A percentile compares a stretch with the other conserved stretches of the same genome.
These are phyloP conservation scores for Stenichneumon culpator DNA, from an alignment of 2,888 invertebrate species.

Conservation along the genomic window DNA sequence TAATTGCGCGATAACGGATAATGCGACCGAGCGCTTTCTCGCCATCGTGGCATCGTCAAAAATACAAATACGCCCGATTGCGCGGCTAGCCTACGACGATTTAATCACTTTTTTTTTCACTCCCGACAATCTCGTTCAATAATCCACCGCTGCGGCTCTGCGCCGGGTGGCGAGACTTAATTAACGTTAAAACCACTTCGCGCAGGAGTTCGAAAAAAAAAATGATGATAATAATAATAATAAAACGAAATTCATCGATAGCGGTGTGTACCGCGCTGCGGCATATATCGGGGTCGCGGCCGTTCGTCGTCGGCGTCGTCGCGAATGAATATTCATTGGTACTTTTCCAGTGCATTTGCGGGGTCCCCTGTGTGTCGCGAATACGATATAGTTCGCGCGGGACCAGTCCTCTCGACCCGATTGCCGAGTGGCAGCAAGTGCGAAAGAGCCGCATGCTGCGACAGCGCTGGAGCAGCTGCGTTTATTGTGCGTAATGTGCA, in stretches of 20 bases:
- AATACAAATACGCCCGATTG: slow-evolving; percentile 24
- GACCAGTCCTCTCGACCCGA: slow-evolving; percentile 61
- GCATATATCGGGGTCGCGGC: slow-evolving; percentile 58
- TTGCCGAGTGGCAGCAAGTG: slow-evolving; percentile 56
- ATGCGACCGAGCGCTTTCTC: neutral
- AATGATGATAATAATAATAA: neutral
- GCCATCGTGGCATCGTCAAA: slow-evolving; percentile 11
- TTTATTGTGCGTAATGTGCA: slow-evolving; percentile 57
- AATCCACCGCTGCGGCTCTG: slow-evolving; percentile 59
- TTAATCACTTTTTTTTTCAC: slow-evolving; percentile 19
- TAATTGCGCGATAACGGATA: neutral
- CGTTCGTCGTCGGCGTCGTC: slow-evolving; percentile 60
- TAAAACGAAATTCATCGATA: slow-evolving; percentile 68
- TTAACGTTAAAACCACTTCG: slow-evolving; percentile 71
- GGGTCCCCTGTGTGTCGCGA: slow-evolving; percentile 51
- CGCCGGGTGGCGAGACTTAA: slow-evolving; percentile 67
- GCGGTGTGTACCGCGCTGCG: slow-evolving; percentile 31
- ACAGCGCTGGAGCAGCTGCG: slow-evolving; percentile 62
- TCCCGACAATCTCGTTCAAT: slow-evolving; percentile 48
- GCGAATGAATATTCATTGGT: slow-evolving; percentile 68
- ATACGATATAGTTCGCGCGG: slow-evolving; percentile 41
- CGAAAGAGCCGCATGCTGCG: slow-evolving; percentile 49
- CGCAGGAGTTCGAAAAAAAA: slow-evolving; percentile 40
- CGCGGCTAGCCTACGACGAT: slow-evolving; percentile 38
- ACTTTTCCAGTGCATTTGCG: slow-evolving; percentile 66